A percentile compares a stretch with the other conserved stretches of the same genome.
Conservation (phyloP, 2,888 invertebrate genomes). For the Acanthosoma haemorrhoidale region DNA sequence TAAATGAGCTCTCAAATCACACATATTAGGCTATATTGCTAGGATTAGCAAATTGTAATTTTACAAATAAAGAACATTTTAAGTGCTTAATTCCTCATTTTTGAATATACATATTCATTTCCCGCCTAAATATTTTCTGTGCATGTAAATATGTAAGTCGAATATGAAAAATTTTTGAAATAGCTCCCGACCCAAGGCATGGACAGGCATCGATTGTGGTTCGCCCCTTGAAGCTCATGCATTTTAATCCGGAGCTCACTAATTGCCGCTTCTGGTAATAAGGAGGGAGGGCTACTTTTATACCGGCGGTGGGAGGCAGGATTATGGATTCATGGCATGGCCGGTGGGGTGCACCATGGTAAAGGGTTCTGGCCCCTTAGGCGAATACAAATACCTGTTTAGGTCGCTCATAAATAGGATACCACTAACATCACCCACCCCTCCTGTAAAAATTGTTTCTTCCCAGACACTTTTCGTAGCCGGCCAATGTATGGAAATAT, state of each 20-base stretch:
- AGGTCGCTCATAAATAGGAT: constrained; percentile 6
- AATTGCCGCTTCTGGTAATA: constrained; percentile 25
- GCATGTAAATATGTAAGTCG: too few species aligned
- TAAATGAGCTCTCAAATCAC: too few species aligned
- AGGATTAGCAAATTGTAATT: too few species aligned
- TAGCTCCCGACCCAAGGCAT: not conserved
- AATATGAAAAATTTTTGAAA: too few species aligned
- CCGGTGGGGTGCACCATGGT: not conserved
- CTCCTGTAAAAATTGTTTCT: constrained; percentile 6
- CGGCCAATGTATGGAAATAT: constrained; percentile 11
- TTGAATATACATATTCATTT: too few species aligned
- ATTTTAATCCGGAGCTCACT: constrained; percentile 24
- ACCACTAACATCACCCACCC: constrained; percentile 12
- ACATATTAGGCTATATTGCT: too few species aligned
- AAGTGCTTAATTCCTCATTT: too few species aligned
- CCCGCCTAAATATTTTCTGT: too few species aligned
- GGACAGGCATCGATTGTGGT: not conserved
- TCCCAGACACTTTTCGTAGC: not conserved
- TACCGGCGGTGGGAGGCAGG: not conserved
- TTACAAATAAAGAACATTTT: too few species aligned
- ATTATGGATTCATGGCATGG: constrained; percentile 23
- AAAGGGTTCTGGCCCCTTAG: not conserved
- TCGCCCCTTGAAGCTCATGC: constrained; percentile 9
- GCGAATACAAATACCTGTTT: constrained; percentile 17
- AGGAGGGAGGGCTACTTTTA: constrained; percentile 7